These are phyloP conservation scores for Myrmecobius fasciatus DNA, from an alignment of 2,113 vertebrate species.

Conservation along the genomic window DNA sequence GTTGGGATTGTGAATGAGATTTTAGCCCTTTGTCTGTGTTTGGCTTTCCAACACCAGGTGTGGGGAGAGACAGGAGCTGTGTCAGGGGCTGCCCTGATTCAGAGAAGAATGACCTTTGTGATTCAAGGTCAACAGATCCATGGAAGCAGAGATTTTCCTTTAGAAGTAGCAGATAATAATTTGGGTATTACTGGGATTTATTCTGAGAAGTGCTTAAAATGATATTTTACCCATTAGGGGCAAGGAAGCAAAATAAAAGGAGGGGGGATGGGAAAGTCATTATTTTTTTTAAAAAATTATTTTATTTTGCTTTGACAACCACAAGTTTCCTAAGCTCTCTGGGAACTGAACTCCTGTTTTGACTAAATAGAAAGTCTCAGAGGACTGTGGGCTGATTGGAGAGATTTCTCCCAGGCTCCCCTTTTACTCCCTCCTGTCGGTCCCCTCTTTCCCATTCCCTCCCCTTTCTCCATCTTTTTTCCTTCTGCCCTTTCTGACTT, in stretches of 20 bases:
- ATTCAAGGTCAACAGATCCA: slow-evolving; percentile 39
- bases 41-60: background rate
- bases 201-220: slow-evolving; percentile 72
- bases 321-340: slow-evolving; percentile 76
- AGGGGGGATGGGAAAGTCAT: slow-evolving; percentile 21
- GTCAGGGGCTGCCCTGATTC: background rate
- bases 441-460: slow-evolving; percentile 19
- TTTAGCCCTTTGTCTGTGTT: background rate
- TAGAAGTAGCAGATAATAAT: slow-evolving; percentile 70
- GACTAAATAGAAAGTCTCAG: slow-evolving; percentile 73
- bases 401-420: slow-evolving; percentile 61
- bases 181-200: slow-evolving; percentile 63
- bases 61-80: background rate
- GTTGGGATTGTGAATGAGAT: background rate
- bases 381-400: slow-evolving; percentile 52
- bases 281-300: background rate
- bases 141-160: slow-evolving; percentile 62
- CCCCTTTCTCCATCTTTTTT: background rate
- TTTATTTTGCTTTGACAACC: slow-evolving; percentile 71
- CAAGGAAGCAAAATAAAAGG: slow-evolving; percentile 29
- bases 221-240: slow-evolving; percentile 73
- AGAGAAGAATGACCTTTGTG: slow-evolving; percentile 40
- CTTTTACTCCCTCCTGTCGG: slow-evolving; percentile 53
- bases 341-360: slow-evolving; percentile 77
- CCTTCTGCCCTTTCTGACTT: background rate